Evolutionary conservation across 2,113 vertebrate genomes (phyloP), one percentile per base, ranked within the genome.

Genomic region (Myiopsitta monachus): DNA sequence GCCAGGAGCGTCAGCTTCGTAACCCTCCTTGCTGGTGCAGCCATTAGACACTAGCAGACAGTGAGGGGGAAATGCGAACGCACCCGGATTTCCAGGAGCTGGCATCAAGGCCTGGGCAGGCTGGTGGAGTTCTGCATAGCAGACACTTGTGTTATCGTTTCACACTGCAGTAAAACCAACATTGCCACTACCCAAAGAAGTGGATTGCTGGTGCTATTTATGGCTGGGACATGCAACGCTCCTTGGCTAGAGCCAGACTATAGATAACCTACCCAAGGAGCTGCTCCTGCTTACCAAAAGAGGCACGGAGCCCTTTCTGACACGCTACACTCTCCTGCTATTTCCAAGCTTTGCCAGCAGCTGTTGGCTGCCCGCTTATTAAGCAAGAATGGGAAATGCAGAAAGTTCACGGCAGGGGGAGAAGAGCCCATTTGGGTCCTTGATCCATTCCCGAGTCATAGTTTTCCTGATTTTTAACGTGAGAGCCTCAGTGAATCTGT

Each of bases 271-370:
- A 31, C 49, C 91, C 41, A 7, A 62, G 86, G 95, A 95, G 76
- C 92, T 4, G 13, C 80, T 64, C 77, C 75, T 14, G 33, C 91
- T 95, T 52, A n/a, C 96, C 95, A 92, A 95, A 95, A 95, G 81
- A 89, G 93, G 94, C 87, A 14, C 0, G 3, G 49, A 21, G 59
- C 4, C 38, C 72, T 46, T 11, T 38, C 0, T 46, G 83, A 87
- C 89, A 76, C 0, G 1, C 69, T 26, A 1, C 84, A 1, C 82
- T 66, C 74, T 41, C 9, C 1, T 33, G 93, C 94, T 91, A 61
- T 87, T 84, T 83, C 39, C 92, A 26, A 73, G 83, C 83, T 19
- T 8, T 92, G 94, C 92, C 94, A 93, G 52, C 96, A 94, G 96
- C 96, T 96, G 95, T 41, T 10, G 23, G 72, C 89, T 83, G 78